These are phyloP conservation scores for Keiferia lycopersicella DNA, from an alignment of 2,888 invertebrate species.

Conservation along the genomic window DNA sequence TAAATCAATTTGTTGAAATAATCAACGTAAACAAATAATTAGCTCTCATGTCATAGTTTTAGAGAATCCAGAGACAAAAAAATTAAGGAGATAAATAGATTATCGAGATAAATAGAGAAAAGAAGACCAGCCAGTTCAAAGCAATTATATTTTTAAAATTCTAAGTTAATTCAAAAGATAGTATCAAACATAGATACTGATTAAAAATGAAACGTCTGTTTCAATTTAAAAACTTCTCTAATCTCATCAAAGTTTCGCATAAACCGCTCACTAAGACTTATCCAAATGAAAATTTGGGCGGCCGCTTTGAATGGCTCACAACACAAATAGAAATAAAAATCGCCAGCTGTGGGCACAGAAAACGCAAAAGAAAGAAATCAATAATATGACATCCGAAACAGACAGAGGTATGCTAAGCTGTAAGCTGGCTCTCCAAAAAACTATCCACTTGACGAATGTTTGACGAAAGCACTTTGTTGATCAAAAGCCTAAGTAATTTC, in stretches of 20 bases:
- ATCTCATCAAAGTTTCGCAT: conserved; percentile 53
- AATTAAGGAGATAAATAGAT: background rate
- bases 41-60: too few relatives aligned
- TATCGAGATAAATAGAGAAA: too few relatives aligned
- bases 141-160: too few relatives aligned
- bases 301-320: conserved; percentile 51
- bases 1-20: too few relatives aligned
- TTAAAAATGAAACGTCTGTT: conserved; percentile 20
- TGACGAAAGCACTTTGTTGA: background rate
- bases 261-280: conserved; percentile 57
- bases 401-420: conserved; percentile 42
- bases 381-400: conserved; percentile 59
- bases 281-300: conserved; percentile 67
- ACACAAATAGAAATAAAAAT: conserved; percentile 65
- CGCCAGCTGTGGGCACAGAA: conserved; percentile 55
- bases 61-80: too few relatives aligned
- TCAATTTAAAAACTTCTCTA: conserved; percentile 20
- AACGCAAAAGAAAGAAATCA: conserved; percentile 70
- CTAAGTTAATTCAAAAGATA: too few relatives aligned
- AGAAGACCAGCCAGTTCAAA: too few relatives aligned
- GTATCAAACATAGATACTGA: background rate
- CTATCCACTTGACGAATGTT: conserved; percentile 19
- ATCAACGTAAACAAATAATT: too few relatives aligned
- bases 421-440: conserved; percentile 13
- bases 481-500: background rate